Base-by-base conservation (phyloP, 1,140 invertebrate species). In the Pollicipes pollicipes region DNA sequence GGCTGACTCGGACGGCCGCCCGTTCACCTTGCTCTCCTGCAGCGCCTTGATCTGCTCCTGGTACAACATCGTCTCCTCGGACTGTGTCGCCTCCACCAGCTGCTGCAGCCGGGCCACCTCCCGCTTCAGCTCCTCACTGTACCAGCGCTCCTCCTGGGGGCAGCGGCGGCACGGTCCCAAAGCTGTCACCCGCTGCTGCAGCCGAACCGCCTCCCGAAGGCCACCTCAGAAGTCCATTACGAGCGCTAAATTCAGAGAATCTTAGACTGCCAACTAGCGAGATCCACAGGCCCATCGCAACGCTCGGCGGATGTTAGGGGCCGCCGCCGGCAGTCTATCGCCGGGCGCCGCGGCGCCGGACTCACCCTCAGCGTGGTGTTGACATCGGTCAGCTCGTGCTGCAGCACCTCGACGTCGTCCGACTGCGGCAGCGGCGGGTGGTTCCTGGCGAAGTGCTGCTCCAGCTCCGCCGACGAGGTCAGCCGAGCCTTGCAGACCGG, bases 331-430 rank as follows among this genome's bases (percentile, higher is more conserved):
- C n/a, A n/a, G n/a, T n/a, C n/a, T n/a, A n/a, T n/a, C n/a, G n/a
- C n/a, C n/a, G n/a, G n/a, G n/a, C n/a, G n/a, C n/a, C n/a, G n/a
- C n/a, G n/a, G n/a, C n/a, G n/a, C n/a, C n/a, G n/a, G n/a, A n/a
- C 35, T 17, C 17, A 58, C 45, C 69, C 75, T 75, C 16, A 79
- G 69, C 10, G 75, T 77, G 0, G 71, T 76, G 58, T 73, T 75
- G 45, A 79, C 70, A 67, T 79, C 76, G 31, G 77, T 77, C 30
- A 79, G 69, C 72, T 79, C 77, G 74, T 78, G 75, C 68, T 76
- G 73, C 30, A 78, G 70, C 13, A 77, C 75, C 45, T 75, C 73
- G 21, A 75, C 67, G 63, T 72, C 72, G 67, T 73, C 71, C 72
- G 70, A 67, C 64, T 72, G 29, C 69, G 70, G 45, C 10, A 3